Base-by-base conservation (phyloP, 2,888 invertebrate genomes). In the Eristalinus sepulchralis region DNA sequence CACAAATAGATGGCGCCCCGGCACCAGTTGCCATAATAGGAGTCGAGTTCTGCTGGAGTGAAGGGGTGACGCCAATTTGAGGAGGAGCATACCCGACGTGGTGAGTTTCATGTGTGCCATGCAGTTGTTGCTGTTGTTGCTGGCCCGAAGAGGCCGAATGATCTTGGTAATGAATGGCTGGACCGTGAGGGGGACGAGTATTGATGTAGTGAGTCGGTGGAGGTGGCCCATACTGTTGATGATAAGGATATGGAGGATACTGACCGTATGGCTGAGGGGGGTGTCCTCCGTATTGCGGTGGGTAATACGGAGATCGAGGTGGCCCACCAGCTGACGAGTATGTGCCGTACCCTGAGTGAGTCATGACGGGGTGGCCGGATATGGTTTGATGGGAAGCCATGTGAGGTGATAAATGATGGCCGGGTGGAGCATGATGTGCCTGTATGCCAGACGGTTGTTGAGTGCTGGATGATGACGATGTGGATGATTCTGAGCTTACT, bases 281-380 rank as follows among this genome's bases (percentile, higher is more conserved):
- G 89, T 92, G 91, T 0, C 91, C 91, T 1, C 91, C 91, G 81
- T 92, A 93, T 76, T 92, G 93, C 9, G 93, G 92, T 83, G 92
- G 91, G 88, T 93, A 93, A 81, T 92, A 92, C 9, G 92, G 92
- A 0, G 92, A 90, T 4, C 93, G 90, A 0, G 91, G 90, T 8
- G 92, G 92, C 0, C 91, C 91, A 17, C 90, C 88, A 13, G 91
- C 90, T 8, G 92, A 91, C 2, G 92, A 91, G 85, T 92, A 92
- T 79, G 91, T 91, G 10, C 90, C 91, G 88, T 93, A 93, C 4
- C 91, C 90, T 36, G 91, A 89, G 88, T 92, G 92, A 17, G 88
- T 83, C 79, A 88, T 88, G 0, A 90, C 91, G 31, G 91, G 90
- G 88, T 92, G 91, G n/a, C 90, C 90, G 0, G 92, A 90, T 88